Evolutionary conservation across 1,140 invertebrate species (phyloP).

Genomic region (Leptoteleia sp.): DNA sequence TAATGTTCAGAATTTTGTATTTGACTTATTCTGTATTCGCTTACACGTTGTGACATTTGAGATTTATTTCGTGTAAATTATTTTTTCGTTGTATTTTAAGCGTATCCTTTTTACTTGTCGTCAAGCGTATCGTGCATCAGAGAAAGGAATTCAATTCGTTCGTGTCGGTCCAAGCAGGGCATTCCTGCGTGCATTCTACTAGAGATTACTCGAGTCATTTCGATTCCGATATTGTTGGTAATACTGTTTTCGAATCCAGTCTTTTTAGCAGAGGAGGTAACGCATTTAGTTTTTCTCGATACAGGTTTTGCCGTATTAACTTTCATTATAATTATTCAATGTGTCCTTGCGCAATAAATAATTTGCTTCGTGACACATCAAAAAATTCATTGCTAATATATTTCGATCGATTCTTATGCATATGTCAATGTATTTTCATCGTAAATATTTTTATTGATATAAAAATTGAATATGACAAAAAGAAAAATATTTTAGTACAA

Average conservation of each 20-base stretch:
- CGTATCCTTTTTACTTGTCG: conserved; percentile 66
- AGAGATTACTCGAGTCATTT: conserved; percentile 69
- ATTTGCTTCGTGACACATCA: too few species aligned
- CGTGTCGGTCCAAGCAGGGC: conserved; percentile 62
- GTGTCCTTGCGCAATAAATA: too few species aligned
- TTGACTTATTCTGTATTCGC: conserved; percentile 42
- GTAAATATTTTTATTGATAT: too few species aligned
- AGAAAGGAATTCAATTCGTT: conserved; percentile 68
- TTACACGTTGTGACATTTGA: conserved; percentile 62
- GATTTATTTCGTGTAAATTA: conserved; percentile 66
- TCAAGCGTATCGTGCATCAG: conserved; percentile 68
- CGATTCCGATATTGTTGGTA: conserved; percentile 66
- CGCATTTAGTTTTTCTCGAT: conserved; percentile 4
- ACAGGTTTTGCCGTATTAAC: background rate
- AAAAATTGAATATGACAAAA: too few species aligned
- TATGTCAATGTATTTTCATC: too few species aligned
- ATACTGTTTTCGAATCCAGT: conserved; percentile 47
- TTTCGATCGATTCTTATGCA: too few species aligned
- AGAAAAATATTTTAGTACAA: too few species aligned
- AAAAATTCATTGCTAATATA: too few species aligned
- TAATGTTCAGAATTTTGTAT: conserved; percentile 12
- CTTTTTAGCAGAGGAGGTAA: conserved; percentile 10
- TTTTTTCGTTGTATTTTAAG: conserved; percentile 63
- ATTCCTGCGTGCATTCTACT: conserved; percentile 69
- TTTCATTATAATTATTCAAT: too few species aligned